These are phyloP conservation scores for Chionodraco myersi DNA, from an alignment of 2,113 vertebrate genomes.

Conservation along the genomic window DNA sequence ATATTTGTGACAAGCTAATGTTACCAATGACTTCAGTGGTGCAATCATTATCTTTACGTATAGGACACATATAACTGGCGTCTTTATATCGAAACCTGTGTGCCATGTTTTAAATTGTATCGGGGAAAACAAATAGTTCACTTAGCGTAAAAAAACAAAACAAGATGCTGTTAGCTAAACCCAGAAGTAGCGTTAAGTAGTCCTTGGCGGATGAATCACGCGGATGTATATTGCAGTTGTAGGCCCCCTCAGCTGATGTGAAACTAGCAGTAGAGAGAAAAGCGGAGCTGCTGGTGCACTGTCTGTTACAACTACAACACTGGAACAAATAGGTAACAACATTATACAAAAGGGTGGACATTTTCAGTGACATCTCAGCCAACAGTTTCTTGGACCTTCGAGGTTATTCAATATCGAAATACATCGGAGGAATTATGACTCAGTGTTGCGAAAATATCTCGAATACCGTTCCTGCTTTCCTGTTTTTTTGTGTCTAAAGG, in stretches of 20 bases:
- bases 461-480: conserved; percentile 82
- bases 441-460: conserved; percentile 74
- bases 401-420: conserved; percentile 52
- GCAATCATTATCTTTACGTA: neutral
- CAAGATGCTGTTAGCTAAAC: conserved; percentile 2
- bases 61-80: neutral
- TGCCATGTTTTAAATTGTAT: neutral
- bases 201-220: conserved; percentile 79
- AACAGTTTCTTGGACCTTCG: conserved; percentile 40
- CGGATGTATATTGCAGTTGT: conserved; percentile 82
- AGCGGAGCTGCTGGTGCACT: conserved; percentile 83
- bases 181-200: conserved; percentile 64
- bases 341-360: conserved; percentile 60
- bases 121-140: neutral
- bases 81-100: neutral
- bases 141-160: neutral
- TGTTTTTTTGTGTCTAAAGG: conserved; percentile 82
- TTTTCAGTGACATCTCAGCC: conserved; percentile 63
- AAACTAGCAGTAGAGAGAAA: conserved; percentile 78
- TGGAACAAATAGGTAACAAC: conserved; percentile 86
- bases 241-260: conserved; percentile 81
- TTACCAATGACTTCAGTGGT: conserved; percentile 25
- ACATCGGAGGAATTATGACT: conserved; percentile 42
- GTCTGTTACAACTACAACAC: conserved; percentile 86
- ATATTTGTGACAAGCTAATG: conserved; percentile 40